Percentiles rank a stretch among this genome's conserved stretches.
Evolutionary conservation across 2,888 invertebrate genomes (phyloP).

Genomic region (Perithous albicinctus): DNA sequence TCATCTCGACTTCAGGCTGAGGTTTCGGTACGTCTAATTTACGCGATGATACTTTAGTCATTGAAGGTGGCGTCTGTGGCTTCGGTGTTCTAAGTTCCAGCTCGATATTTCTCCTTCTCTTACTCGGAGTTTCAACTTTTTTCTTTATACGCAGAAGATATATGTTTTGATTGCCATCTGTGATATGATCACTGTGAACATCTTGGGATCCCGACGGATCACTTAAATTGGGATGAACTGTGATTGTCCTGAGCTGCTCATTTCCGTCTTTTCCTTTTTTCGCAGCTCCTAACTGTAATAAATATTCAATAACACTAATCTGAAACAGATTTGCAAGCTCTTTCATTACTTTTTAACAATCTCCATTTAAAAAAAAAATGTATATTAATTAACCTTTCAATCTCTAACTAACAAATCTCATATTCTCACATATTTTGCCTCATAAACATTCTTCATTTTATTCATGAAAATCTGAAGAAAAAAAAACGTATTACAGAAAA

Average conservation of each 20-base stretch:
- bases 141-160: slow-evolving; percentile 80
- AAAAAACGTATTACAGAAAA: no score
- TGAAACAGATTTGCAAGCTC: no score
- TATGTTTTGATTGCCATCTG: slow-evolving; percentile 76
- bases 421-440: no score
- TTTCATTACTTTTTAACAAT: no score
- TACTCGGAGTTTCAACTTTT: slow-evolving; percentile 69
- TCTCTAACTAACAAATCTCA: no score
- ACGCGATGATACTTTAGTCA: not conserved
- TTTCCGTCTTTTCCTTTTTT: slow-evolving; percentile 66
- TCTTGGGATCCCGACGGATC: slow-evolving; percentile 72
- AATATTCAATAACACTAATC: not conserved
- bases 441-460: no score
- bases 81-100: slow-evolving; percentile 81
- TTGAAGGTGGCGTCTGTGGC: slow-evolving; percentile 66
- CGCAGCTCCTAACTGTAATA: slow-evolving; percentile 66
- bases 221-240: slow-evolving; percentile 75
- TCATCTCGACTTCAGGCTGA: slow-evolving; percentile 5
- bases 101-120: slow-evolving; percentile 77
- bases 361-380: no score
- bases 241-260: slow-evolving; percentile 77
- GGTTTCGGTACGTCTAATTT: slow-evolving; percentile 28
- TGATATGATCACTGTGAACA: slow-evolving; percentile 79
- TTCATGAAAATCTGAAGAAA: no score
- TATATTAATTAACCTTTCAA: no score